phyloP scores from a whole-genome alignment of 2,888 invertebrate genomes.

The Acanthococcus lagerstroemiae region DNA sequence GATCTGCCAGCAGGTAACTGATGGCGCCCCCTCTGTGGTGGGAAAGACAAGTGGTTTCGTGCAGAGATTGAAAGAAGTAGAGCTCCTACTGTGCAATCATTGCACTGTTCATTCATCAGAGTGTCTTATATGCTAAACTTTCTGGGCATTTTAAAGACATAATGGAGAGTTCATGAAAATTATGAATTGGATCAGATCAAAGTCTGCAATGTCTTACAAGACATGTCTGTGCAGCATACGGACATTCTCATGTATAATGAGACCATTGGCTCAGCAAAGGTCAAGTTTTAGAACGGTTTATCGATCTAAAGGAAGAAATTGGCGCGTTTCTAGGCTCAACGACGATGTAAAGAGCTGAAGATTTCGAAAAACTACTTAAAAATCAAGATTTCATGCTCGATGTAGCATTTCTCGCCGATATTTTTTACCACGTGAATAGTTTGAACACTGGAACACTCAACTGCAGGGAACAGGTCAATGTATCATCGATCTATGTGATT shows the following conservation, averaged over 20 bases:
- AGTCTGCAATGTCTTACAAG: background rate
- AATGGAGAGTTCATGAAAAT: background rate
- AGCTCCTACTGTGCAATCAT: background rate
- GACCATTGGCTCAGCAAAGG: background rate
- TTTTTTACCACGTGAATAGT: background rate
- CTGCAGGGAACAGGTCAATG: background rate
- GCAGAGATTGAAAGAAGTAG: background rate
- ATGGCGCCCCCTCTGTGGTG: background rate
- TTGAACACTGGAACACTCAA: background rate
- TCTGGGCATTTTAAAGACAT: background rate
- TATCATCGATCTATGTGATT: background rate
- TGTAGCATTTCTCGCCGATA: no score
- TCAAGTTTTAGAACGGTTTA: background rate
- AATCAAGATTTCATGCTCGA: background rate
- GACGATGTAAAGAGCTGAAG: background rate
- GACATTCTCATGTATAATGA: no score
- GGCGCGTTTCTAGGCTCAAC: background rate
- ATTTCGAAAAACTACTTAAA: background rate
- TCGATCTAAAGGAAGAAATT: background rate
- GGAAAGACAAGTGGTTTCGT: background rate
- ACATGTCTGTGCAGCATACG: background rate
- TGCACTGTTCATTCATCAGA: background rate
- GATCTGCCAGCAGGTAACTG: background rate
- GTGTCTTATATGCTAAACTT: background rate
- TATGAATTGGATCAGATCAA: background rate